Evolutionary conservation across 2,113 vertebrate genomes (phyloP), one percentile per base, ranked within the genome.

Genomic region (Alethe castanea): DNA sequence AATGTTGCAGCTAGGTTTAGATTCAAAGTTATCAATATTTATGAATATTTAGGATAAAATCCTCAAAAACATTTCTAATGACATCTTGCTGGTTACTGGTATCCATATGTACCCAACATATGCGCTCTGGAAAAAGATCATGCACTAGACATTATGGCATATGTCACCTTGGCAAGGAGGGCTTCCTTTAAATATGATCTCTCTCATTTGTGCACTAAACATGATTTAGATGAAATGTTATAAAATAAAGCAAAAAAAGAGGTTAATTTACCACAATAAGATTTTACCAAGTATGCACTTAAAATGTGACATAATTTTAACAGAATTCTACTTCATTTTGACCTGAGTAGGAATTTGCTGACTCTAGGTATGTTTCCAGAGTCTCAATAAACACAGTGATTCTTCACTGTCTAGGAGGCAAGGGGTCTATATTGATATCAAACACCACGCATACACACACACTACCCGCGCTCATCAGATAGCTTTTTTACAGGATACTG

Each of bases 91-190:
- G 22, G 36, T 86, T 95, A 71, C 56, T 90, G 31, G 15, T 84
- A 91, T 81, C 95, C 94, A 94, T 95, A 96, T 94, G 95, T 78
- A 86, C 9, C 18, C 40, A 94, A 71, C 95, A 95, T 95, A 96
- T 96, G 95, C 80, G 57, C 87, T 95, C 69, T 87, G 38, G 53
- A 50, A 92, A 93, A 72, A 91, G 50, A 96, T 92, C 73, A 67
- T 56, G 92, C 90, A 50, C 60, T 69, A 56, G 80, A 64, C 65
- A 81, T 73, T 61, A 57, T 50, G 45, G 50, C 95, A 86, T 95
- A 94, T 95, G 95, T 65, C 78, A 86, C 64, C 48, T 88, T 96
- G 91, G 78, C 91, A 95, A 69, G 26, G n/a, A 90, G 22, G 56
- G 36, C 78, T 54, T 53, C 78, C 57, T 66, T 79, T 71, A 36